A percentile compares a stretch with the other conserved stretches of the same genome.
Conservation (phyloP, 2,113 vertebrate genomes). For the Chroicocephalus ridibundus region DNA sequence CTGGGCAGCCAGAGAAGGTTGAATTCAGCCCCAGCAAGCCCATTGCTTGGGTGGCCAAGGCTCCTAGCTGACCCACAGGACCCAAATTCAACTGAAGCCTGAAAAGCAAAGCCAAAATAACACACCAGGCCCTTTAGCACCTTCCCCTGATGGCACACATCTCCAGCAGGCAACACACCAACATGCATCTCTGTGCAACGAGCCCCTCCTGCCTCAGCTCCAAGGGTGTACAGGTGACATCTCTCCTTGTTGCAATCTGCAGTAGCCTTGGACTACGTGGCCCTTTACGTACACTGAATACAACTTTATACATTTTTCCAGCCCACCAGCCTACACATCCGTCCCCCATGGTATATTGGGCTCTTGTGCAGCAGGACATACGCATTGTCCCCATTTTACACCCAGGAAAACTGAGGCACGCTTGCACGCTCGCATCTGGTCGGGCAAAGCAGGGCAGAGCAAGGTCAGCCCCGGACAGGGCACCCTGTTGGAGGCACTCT, state of each 20-base stretch:
- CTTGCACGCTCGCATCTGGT: fast-evolving
- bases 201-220: background rate
- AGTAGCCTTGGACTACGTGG: background rate
- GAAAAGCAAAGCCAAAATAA: background rate
- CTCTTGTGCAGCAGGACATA: background rate
- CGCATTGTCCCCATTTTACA: background rate
- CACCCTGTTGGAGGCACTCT: background rate
- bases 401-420: background rate
- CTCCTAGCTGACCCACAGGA: background rate
- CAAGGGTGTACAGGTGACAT: fast-evolving
- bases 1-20: background rate
- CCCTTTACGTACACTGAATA: background rate
- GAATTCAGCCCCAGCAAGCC: background rate
- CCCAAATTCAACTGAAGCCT: background rate
- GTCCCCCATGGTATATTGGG: no score
- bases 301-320: background rate
- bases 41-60: background rate
- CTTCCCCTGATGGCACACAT: background rate
- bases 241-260: fast-evolving
- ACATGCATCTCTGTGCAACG: background rate
- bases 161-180: background rate
- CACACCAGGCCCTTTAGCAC: background rate
- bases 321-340: background rate
- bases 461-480: no score
- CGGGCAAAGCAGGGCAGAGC: background rate